Base-by-base conservation (phyloP, 2,113 vertebrate species). In the rat (Rattus norvegicus) region DNA sequence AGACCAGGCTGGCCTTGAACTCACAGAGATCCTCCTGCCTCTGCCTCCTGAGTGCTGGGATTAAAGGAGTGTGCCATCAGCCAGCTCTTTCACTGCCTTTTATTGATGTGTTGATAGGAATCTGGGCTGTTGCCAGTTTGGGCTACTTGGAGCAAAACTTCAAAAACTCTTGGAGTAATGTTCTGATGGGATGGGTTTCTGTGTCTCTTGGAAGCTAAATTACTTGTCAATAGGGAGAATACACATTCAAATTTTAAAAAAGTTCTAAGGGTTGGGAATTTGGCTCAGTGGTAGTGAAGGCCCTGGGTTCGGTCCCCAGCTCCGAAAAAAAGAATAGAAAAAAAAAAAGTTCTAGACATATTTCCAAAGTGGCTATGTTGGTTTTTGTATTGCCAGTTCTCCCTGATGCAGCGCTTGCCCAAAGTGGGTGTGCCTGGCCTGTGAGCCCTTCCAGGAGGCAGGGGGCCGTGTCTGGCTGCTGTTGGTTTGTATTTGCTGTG, bases 151-250 rank as follows among this genome's bases (percentile, higher is more conserved):
- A 80, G 26, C 61, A 92, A 73, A 84, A 28, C n/a, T 59, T 94
- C 80, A 19, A 61, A 92, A 59, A 73, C 47, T 69, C 39, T 92
- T 70, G 19, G 90, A 67, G 14, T 72, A 28, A 16, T 90, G 20
- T 92, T 96, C 90, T 94, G 36, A 20, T 59, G 54, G 70, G 43
- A 30, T 33, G 73, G 22, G 28, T 26, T 76, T 85, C 81, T 89
- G 75, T 77, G 88, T 94, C 49, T 83, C 33, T 65, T 90, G 36
- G 81, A 83, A 88, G 43, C 76, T 93, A 56, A 85, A 52, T 92
- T 59, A 26, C 81, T 95, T n/a, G 2, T 61, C 83, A 91, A 16
- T 56, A 76, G 70, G 49, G 80, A 80, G 72, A 22, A 39, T 77
- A 4, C 28, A 24, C 75, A 13, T 92, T 65, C 87, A 75, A 54